Base-by-base conservation (phyloP, 2,888 invertebrate genomes). In the Augiades crinisus region DNA sequence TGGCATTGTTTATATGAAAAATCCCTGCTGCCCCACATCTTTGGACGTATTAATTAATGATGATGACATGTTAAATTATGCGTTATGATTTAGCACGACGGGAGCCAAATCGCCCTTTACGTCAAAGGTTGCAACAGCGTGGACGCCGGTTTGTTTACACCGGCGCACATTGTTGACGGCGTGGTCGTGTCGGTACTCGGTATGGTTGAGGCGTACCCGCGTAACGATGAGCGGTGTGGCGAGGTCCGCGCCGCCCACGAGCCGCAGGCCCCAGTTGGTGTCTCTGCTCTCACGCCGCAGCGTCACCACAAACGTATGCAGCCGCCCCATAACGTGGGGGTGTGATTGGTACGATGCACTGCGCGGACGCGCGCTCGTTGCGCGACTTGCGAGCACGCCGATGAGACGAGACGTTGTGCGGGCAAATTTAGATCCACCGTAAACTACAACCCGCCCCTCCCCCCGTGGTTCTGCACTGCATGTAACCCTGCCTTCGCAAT, bases 161-260 rank as follows among this genome's bases (percentile, higher is more conserved):
- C 77, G 80, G 72, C 68, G 46, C 30, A 36, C 50, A 44, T 56
- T 63, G 60, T 64, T 60, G 60, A 47, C 54, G 56, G 45, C 27
- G 14, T 49, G 47, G 47, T 44, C 41, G 27, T 36, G 47, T n/a
- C 13, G 13, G 27, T 51, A 53, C 38, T 19, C 36, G 6, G n/a
- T 27, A 7, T 40, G 53, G 12, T 5, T 12, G 60, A 60, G 64
- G 63, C 72, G 75, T 93, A 97, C 97, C 93, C 94, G 94, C 62
- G 96, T 96, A 78, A 97, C 94, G 81, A 96, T 94, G 76, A 97
- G 92, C 57, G 97, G 96, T 45, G 95, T 94, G 73, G 95, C 94
- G 70, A 96, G 92, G 90, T 97, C 96, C 61, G 94, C 92, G 66
- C 96, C 96, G 66, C 97, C 97, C 61, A 95, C 95, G 64, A 97